phyloP scores from a whole-genome alignment of 2,797 vertebrate genomes.

The Scomberomorus guttatus region DNA sequence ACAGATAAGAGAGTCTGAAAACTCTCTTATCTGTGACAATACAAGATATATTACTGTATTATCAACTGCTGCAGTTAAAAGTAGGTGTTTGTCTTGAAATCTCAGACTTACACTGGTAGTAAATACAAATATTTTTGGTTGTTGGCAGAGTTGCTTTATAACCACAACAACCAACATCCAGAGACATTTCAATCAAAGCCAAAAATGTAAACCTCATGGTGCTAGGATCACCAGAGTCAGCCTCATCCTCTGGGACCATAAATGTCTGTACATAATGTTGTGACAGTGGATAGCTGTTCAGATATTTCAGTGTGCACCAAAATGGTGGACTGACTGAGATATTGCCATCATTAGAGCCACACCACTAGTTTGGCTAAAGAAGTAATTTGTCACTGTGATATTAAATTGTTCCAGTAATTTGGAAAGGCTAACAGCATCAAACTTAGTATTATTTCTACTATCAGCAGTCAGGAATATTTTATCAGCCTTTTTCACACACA shows the following conservation, averaged over 20 bases:
- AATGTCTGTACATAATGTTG: not conserved
- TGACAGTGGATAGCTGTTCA: too few species aligned
- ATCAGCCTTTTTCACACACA: too few species aligned
- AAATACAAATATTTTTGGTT: not conserved
- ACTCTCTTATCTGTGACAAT: not conserved
- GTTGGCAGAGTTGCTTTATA: not conserved
- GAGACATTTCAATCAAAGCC: too few species aligned
- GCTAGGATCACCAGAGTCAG: not conserved
- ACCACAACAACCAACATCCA: not conserved
- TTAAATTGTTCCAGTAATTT: not conserved
- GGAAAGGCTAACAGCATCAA: not conserved
- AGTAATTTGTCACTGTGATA: not conserved
- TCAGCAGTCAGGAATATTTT: too few species aligned
- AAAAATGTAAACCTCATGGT: not conserved
- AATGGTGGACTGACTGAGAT: too few species aligned
- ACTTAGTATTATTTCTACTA: too few species aligned
- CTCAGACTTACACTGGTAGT: not conserved
- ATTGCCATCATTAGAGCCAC: not conserved
- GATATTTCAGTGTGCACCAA: too few species aligned
- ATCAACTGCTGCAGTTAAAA: not conserved
- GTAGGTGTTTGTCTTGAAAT: not conserved
- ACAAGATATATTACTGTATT: not conserved
- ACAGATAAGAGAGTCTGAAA: not conserved
- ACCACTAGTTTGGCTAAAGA: not conserved
- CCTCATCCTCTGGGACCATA: not conserved